phyloP scores from a whole-genome alignment of 2,888 invertebrate genomes.

The Andrena bicolor region DNA sequence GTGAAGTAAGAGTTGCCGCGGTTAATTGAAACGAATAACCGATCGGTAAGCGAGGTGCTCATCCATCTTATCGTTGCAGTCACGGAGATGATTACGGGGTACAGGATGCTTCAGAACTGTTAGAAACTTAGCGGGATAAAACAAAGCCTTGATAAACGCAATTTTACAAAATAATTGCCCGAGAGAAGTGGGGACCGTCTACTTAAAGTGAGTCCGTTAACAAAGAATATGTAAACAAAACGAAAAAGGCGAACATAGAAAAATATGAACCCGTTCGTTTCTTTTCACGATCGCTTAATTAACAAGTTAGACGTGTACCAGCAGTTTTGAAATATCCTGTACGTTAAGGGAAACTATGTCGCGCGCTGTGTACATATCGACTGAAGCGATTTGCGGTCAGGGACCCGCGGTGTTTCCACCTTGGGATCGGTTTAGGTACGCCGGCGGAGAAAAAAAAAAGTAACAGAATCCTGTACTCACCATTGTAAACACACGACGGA shows the following conservation, averaged over 20 bases:
- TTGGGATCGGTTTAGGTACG: conserved; percentile 14
- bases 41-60: background rate
- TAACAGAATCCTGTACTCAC: conserved; percentile 59
- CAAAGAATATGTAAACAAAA: no score
- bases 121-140: no score
- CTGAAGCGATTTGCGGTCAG: conserved; percentile 39
- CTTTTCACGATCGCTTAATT: background rate
- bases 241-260: background rate
- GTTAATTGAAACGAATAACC: background rate
- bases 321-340: conserved; percentile 7
- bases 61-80: background rate
- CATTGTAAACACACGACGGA: conserved; percentile 58
- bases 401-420: conserved; percentile 1
- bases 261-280: background rate
- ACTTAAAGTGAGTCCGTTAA: no score
- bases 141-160: no score
- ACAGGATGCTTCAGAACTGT: no score
- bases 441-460: conserved; percentile 35
- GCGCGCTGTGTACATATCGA: conserved; percentile 24
- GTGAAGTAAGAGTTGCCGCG: background rate
- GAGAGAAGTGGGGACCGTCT: no score
- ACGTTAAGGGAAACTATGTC: conserved; percentile 29
- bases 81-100: no score
- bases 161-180: no score
- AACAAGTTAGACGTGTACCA: no score